Evolutionary conservation across 2,888 invertebrate genomes (phyloP).

Genomic region (Allygus modestus): DNA sequence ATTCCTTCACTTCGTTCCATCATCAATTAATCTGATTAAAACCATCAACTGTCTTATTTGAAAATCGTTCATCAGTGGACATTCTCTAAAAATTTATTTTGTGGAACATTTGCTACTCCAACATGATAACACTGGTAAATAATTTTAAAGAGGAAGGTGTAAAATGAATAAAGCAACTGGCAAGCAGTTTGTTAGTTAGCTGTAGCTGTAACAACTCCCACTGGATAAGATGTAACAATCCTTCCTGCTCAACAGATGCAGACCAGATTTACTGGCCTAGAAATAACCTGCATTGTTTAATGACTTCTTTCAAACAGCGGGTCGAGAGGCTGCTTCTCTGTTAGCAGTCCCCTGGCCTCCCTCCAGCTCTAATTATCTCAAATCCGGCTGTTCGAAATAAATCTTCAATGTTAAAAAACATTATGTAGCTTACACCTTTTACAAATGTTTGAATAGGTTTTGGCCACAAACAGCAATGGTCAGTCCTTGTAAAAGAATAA

Average conservation of each 20-base stretch:
- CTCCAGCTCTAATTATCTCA: slow-evolving; percentile 39
- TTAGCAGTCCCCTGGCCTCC: slow-evolving; percentile 5
- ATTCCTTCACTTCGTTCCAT: no score
- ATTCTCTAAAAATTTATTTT: no score
- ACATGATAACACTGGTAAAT: no score
- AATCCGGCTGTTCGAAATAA: not conserved
- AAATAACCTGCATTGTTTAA: slow-evolving; percentile 54
- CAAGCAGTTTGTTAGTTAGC: not conserved
- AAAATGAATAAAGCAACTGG: not conserved
- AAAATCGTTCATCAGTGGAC: no score
- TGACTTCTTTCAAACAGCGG: slow-evolving; percentile 54
- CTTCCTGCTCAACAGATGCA: not conserved
- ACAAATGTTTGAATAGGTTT: no score
- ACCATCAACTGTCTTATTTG: no score
- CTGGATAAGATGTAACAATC: slow-evolving; percentile 4
- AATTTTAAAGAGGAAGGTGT: not conserved
- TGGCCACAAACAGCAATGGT: no score
- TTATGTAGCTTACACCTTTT: not conserved
- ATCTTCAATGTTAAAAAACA: not conserved
- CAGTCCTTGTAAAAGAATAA: no score
- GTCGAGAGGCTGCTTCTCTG: slow-evolving; percentile 25
- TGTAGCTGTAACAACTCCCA: not conserved
- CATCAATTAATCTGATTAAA: no score
- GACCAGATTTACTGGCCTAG: slow-evolving; percentile 37
- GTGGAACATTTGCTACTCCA: no score